Conservation (phyloP, 2,113 vertebrate genomes). For the Anguilla japonica region DNA sequence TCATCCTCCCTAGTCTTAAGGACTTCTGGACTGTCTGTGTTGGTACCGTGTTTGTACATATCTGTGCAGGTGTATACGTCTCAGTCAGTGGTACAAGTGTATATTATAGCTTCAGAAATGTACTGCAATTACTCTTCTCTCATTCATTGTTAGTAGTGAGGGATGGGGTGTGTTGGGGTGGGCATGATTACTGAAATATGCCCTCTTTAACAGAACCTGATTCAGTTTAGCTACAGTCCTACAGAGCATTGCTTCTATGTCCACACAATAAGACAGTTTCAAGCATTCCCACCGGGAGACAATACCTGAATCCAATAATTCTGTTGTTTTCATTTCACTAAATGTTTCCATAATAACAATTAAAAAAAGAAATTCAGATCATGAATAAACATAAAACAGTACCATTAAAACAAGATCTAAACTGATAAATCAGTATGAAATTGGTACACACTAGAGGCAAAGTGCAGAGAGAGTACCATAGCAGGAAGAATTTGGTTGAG, state of each 20-base stretch:
- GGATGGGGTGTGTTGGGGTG: not conserved
- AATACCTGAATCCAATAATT: not conserved
- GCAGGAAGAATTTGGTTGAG: constrained; percentile 2
- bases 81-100: not conserved
- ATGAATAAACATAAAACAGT: not conserved
- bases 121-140: not conserved
- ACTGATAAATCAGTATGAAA: not conserved
- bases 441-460: not conserved
- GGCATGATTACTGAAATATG: not conserved
- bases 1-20: not conserved
- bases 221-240: not conserved
- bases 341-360: not conserved
- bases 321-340: not conserved
- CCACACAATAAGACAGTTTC: not conserved
- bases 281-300: not conserved
- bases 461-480: not conserved
- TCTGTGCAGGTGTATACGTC: not conserved
- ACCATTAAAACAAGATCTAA: not conserved
- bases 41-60: not conserved
- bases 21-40: not conserved
- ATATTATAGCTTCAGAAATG: not conserved
- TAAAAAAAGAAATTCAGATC: not conserved
- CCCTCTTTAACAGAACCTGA: not conserved
- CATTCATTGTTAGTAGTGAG: not conserved
- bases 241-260: not conserved